Evolutionary conservation across 1,140 invertebrate genomes (phyloP).

Genomic region (Steinernema feltiae): DNA sequence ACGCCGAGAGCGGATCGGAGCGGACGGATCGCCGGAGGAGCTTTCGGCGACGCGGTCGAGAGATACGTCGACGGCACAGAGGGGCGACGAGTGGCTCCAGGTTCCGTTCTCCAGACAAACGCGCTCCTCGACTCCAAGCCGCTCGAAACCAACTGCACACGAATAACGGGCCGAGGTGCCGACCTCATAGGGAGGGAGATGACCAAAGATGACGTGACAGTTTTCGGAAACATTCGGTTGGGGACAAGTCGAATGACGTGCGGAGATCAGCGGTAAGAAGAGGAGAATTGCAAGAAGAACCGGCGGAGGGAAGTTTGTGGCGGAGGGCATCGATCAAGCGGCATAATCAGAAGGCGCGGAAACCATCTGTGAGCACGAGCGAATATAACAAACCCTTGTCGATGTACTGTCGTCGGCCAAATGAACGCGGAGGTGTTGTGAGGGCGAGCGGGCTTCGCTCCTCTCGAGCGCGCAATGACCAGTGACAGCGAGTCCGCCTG

Average conservation of each 20-base stretch:
- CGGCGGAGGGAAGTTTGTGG: neutral
- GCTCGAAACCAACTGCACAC: slow-evolving; percentile 35
- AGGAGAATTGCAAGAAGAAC: slow-evolving; percentile 26
- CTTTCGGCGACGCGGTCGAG: slow-evolving; percentile 17
- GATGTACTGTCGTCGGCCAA: neutral
- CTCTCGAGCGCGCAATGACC: no score
- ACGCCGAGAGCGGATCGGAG: neutral
- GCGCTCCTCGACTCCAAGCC: slow-evolving; percentile 35
- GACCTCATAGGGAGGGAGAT: slow-evolving; percentile 32
- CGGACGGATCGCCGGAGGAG: slow-evolving; percentile 16
- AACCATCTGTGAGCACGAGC: no score
- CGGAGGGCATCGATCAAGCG: neutral
- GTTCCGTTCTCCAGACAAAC: slow-evolving; percentile 25
- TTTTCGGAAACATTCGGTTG: slow-evolving; percentile 39
- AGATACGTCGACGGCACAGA: slow-evolving; percentile 36
- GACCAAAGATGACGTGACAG: slow-evolving; percentile 34
- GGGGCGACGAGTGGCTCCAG: slow-evolving; percentile 28
- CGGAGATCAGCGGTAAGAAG: neutral
- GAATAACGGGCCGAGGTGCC: slow-evolving; percentile 34
- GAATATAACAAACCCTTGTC: no score
- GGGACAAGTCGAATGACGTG: neutral
- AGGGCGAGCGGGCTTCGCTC: no score
- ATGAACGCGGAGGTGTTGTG: neutral
- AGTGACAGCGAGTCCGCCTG: no score
- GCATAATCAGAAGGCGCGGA: neutral